These are phyloP conservation scores for Pao palembangensis DNA, from an alignment of 2,113 vertebrate genomes.

Conservation along the genomic window DNA sequence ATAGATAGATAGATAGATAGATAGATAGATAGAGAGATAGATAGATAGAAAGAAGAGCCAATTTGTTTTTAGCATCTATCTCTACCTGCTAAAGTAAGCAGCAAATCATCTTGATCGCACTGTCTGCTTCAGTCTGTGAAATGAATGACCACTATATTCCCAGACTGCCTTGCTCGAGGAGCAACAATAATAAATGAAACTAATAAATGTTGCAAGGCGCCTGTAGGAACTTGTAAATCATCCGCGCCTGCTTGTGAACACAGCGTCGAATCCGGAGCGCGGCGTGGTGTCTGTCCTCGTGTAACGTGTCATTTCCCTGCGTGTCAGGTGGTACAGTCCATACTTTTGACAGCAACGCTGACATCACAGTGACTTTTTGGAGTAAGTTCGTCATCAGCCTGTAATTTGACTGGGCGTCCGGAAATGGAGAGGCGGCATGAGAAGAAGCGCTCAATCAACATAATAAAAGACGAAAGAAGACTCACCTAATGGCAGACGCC, in stretches of 20 bases:
- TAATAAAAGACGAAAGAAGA: slow-evolving; percentile 38
- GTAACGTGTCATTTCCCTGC: not conserved
- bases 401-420: slow-evolving; percentile 8
- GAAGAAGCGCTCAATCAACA: slow-evolving; percentile 33
- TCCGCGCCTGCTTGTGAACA: not conserved
- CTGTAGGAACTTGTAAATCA: not conserved
- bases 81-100: not conserved
- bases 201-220: not conserved
- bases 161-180: not conserved
- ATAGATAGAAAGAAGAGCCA: no score
- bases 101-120: not conserved
- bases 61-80: no score
- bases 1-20: no score
- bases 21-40: no score
- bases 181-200: not conserved
- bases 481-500: slow-evolving; percentile 35
- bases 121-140: not conserved
- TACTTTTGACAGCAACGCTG: not conserved
- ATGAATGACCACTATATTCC: not conserved
- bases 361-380: not conserved
- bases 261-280: not conserved
- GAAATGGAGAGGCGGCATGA: slow-evolving; percentile 15
- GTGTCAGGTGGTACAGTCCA: no score
- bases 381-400: not conserved
- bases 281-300: not conserved